A percentile compares a stretch with the other conserved stretches of the same genome.
phyloP scores from a whole-genome alignment of 2,113 vertebrate genomes.

The Rhinopomastus cyanomelas region DNA sequence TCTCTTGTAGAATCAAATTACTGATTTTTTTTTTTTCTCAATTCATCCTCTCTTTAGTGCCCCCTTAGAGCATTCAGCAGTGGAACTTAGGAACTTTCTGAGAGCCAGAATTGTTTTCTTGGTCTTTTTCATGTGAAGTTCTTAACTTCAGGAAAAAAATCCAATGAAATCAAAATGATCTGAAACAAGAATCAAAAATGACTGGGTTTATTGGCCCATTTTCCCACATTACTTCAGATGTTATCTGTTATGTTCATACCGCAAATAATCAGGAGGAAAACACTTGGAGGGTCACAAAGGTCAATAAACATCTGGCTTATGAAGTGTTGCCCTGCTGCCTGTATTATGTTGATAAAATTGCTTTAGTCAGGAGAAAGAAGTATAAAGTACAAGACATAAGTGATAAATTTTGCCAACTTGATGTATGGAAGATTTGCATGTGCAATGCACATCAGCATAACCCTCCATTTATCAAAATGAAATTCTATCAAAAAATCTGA shows the following conservation, averaged over 20 bases:
- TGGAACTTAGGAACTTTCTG: neutral
- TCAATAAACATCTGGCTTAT: constrained; percentile 70
- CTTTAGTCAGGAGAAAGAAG: constrained; percentile 61
- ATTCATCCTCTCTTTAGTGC: neutral
- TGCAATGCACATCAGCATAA: neutral
- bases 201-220: constrained; percentile 27
- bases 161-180: constrained; percentile 25
- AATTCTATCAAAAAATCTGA: neutral
- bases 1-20: neutral
- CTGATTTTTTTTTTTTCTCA: neutral
- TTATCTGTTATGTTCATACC: constrained; percentile 66
- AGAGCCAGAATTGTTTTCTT: neutral
- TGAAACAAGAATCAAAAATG: constrained; percentile 52
- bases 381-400: constrained; percentile 1
- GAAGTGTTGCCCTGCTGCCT: constrained; percentile 52
- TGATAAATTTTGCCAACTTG: neutral
- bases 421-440: constrained; percentile 37
- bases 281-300: constrained; percentile 58
- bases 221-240: constrained; percentile 69
- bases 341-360: constrained; percentile 62
- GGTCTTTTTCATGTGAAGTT: neutral
- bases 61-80: neutral
- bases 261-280: constrained; percentile 58
- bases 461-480: constrained; percentile 5
- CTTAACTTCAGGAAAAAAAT: constrained; percentile 31